Percentiles rank a stretch among this genome's conserved stretches.
Conservation (phyloP, 2,888 invertebrate species). For the Andrena praecox region DNA sequence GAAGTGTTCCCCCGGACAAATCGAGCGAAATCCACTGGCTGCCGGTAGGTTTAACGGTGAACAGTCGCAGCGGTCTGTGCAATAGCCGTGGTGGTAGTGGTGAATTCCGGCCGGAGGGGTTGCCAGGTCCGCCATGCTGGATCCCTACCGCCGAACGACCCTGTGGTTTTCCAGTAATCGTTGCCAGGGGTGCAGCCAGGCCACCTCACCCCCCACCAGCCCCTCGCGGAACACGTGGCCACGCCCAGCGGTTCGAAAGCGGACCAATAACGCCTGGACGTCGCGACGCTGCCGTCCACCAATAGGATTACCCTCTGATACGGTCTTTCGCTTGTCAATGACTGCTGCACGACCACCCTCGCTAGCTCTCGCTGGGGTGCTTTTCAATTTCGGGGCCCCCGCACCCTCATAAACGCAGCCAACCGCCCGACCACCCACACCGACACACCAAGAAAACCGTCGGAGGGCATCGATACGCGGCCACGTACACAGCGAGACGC, state of each 20-base stretch:
- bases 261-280: conserved; percentile 82
- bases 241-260: conserved; percentile 77
- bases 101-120: conserved; percentile 65
- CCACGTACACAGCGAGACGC: conserved; percentile 16
- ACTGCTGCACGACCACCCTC: conserved; percentile 76
- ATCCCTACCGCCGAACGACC: conserved; percentile 72
- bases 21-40: conserved; percentile 69
- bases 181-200: conserved; percentile 72
- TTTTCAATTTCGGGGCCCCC: conserved; percentile 76
- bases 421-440: conserved; percentile 67
- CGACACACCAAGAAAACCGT: conserved; percentile 4
- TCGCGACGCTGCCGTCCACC: conserved; percentile 84
- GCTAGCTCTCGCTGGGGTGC: conserved; percentile 65
- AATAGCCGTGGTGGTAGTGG: conserved; percentile 55
- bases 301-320: conserved; percentile 85
- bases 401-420: conserved; percentile 73
- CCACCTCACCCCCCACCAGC: conserved; percentile 48
- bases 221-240: conserved; percentile 68
- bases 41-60: conserved; percentile 54
- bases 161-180: conserved; percentile 77
- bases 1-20: conserved; percentile 75
- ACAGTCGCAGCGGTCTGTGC: conserved; percentile 53
- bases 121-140: conserved; percentile 80
- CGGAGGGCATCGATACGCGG: conserved; percentile 33
- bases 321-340: conserved; percentile 84